Evolutionary conservation across 2,888 invertebrate species (phyloP).

Genomic region (Uropetala carovei): DNA sequence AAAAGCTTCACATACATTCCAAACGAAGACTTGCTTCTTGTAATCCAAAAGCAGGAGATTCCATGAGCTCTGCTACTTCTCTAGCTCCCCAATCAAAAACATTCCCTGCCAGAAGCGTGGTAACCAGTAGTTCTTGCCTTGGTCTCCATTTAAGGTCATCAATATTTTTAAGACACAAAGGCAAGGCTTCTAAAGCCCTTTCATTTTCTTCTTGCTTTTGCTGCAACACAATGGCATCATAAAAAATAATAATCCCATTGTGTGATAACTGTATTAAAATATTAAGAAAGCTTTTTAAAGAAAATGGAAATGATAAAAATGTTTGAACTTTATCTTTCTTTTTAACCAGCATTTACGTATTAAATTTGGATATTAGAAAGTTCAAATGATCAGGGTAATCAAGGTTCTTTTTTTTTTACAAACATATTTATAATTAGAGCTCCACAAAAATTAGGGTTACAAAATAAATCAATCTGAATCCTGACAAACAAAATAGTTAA

Average conservation of each 20-base stretch:
- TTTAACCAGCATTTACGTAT: no score
- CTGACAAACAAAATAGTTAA: no score
- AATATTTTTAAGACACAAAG: slow-evolving; percentile 81
- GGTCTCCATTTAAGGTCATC: slow-evolving; percentile 80
- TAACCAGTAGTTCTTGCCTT: slow-evolving; percentile 75
- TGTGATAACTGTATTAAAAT: no score
- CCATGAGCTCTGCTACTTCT: slow-evolving; percentile 90
- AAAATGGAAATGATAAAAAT: no score
- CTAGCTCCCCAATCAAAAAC: slow-evolving; percentile 99
- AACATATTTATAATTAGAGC: no score
- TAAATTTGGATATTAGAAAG: no score
- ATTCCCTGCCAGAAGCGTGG: slow-evolving; percentile 86
- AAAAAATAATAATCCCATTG: not conserved
- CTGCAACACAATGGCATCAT: slow-evolving; percentile 77
- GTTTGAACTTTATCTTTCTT: no score
- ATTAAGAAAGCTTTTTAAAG: no score
- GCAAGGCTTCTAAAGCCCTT: slow-evolving; percentile 84
- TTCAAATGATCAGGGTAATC: no score
- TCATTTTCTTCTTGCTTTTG: slow-evolving; percentile 94
- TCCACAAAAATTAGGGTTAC: no score
- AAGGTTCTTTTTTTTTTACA: no score
- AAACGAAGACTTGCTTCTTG: slow-evolving; percentile 89
- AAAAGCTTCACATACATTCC: slow-evolving; percentile 77
- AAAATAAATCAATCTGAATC: no score
- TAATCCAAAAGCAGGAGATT: slow-evolving; percentile 87